Conservation (phyloP, 2,113 vertebrate species). For the Rhynchomys soricoides region DNA sequence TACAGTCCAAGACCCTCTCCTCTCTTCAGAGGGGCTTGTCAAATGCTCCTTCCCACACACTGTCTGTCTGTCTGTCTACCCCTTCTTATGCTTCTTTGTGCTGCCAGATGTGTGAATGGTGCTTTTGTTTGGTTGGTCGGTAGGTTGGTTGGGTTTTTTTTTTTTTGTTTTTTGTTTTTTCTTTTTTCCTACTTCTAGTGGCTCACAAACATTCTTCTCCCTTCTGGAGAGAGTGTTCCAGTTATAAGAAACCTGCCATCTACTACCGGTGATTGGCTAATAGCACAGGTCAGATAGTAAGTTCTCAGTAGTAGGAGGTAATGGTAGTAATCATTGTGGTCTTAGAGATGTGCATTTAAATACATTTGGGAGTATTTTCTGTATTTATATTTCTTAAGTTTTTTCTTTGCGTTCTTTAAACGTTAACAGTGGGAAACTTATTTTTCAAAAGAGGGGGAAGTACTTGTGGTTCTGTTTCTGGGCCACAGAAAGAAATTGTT, state of each 20-base stretch:
- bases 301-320: background rate
- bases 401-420: conserved; percentile 3
- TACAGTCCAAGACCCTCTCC: background rate
- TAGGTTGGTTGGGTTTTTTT: no score
- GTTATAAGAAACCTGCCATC: background rate
- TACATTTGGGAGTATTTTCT: background rate
- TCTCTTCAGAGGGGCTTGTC: background rate
- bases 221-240: background rate
- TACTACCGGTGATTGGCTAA: background rate
- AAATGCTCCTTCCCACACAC: background rate
- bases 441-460: background rate
- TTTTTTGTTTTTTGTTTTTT: no score
- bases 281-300: background rate
- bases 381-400: background rate
- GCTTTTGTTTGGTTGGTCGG: no score
- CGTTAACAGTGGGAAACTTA: background rate
- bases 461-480: background rate
- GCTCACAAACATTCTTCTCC: background rate
- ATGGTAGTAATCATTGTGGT: background rate
- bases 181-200: background rate
- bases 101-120: background rate
- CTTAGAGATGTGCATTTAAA: background rate
- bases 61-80: background rate
- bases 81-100: background rate
- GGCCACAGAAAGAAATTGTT: background rate